A percentile compares a stretch with the other conserved stretches of the same genome.
These are phyloP conservation scores for Hydrochoerus hydrochaeris DNA, from an alignment of 2,113 vertebrate species.

Conservation along the genomic window DNA sequence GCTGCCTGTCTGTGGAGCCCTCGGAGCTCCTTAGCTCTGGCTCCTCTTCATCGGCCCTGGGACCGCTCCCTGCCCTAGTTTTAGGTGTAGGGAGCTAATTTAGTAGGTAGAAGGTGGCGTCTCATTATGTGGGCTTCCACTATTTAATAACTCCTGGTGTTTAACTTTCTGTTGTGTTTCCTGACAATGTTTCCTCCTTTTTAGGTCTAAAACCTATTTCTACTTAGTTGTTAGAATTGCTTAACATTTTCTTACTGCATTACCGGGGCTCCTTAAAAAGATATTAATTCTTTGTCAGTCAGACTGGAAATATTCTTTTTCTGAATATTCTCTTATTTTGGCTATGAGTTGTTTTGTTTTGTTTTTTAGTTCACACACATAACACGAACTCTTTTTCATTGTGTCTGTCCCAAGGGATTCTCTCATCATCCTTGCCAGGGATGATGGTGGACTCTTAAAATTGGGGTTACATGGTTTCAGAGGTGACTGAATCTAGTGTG, in stretches of 20 bases:
- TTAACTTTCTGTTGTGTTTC: neutral
- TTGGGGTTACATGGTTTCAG: neutral
- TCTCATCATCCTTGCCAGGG: neutral
- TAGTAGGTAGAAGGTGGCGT: neutral
- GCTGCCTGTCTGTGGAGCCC: neutral
- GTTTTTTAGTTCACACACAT: neutral
- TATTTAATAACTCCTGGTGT: neutral
- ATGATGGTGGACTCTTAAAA: neutral
- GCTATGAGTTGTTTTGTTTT: neutral
- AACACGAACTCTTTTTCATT: neutral
- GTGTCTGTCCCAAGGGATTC: neutral
- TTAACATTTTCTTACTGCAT: conserved; percentile 21
- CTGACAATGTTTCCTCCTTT: neutral
- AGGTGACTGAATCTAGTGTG: neutral
- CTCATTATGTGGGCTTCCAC: neutral
- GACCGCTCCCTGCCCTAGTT: too few relatives aligned
- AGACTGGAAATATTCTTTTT: neutral
- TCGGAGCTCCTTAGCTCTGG: neutral
- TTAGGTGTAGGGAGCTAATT: neutral
- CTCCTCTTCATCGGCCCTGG: neutral
- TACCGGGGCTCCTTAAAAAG: neutral
- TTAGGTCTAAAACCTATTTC: neutral
- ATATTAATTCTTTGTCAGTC: conserved; percentile 12
- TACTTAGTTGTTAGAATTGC: conserved; percentile 1
- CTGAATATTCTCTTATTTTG: conserved; percentile 13